Evolutionary conservation across 2,797 vertebrate species (phyloP).

Genomic region (Falco berigora): DNA sequence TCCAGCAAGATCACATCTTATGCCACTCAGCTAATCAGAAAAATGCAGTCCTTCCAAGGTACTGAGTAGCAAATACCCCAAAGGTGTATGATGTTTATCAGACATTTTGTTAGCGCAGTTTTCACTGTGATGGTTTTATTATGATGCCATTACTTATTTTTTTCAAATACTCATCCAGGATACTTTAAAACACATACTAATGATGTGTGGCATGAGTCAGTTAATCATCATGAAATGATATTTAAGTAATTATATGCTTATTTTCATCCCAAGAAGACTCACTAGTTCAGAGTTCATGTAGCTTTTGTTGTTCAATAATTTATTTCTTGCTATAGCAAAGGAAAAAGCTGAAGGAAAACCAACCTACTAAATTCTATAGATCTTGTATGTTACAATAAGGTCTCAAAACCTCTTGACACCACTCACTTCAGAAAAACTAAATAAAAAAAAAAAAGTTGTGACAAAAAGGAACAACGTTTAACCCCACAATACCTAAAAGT

Average conservation of each 20-base stretch:
- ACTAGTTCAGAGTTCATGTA: background rate
- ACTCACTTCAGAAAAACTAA: background rate
- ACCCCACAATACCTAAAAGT: background rate
- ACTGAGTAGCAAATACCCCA: conserved; percentile 1
- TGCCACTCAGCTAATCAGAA: conserved; percentile 12
- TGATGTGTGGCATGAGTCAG: background rate
- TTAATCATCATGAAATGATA: background rate
- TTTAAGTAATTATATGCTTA: background rate
- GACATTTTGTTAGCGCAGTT: background rate
- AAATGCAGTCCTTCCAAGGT: conserved; percentile 25
- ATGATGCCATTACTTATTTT: background rate
- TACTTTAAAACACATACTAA: background rate
- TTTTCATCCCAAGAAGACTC: background rate
- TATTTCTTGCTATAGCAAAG: background rate
- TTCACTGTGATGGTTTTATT: conserved; percentile 19
- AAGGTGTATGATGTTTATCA: conserved; percentile 30
- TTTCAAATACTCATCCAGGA: background rate
- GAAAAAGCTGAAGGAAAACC: background rate
- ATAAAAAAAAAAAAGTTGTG: background rate
- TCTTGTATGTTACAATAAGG: background rate
- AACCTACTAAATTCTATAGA: background rate
- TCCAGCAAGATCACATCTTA: background rate
- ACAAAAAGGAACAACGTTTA: background rate
- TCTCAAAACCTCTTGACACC: background rate
- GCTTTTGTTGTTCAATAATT: background rate